Evolutionary conservation across 1,140 invertebrate species (phyloP).

Genomic region (Rhopalosiphum padi): DNA sequence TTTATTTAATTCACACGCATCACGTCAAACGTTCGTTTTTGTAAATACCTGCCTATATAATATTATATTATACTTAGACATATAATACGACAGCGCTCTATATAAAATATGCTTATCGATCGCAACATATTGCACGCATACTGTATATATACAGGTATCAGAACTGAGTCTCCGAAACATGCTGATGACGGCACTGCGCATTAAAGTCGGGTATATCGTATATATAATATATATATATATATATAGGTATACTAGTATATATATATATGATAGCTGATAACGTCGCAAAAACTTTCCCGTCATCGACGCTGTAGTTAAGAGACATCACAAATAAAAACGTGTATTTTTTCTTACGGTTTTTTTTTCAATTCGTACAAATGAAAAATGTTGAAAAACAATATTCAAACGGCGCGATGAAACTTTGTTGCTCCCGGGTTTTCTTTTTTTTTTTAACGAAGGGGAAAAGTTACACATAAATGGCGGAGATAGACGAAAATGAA

Average conservation of each 20-base stretch:
- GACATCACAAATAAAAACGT: conserved; percentile 31
- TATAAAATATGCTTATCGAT: background rate
- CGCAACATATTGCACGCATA: background rate
- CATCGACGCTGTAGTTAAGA: background rate
- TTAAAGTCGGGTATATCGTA: background rate
- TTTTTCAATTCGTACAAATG: conserved; percentile 46
- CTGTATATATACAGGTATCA: background rate
- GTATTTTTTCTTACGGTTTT: background rate
- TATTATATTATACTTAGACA: background rate
- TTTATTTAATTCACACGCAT: background rate
- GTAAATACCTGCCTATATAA: background rate
- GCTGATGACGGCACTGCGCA: background rate
- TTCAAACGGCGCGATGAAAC: conserved; percentile 42
- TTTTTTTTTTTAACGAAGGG: conserved; percentile 38
- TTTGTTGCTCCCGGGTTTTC: conserved; percentile 51
- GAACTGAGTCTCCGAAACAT: background rate
- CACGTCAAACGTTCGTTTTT: background rate
- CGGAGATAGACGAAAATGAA: conserved; percentile 49
- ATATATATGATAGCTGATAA: background rate
- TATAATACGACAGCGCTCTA: background rate
- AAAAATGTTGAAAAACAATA: conserved; percentile 54
- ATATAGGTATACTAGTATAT: too few species aligned
- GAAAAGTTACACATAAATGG: conserved; percentile 52
- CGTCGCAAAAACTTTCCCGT: background rate
- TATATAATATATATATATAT: background rate